Base-by-base conservation (phyloP, 2,113 vertebrate species). In the Cyprinodon tularosa region DNA sequence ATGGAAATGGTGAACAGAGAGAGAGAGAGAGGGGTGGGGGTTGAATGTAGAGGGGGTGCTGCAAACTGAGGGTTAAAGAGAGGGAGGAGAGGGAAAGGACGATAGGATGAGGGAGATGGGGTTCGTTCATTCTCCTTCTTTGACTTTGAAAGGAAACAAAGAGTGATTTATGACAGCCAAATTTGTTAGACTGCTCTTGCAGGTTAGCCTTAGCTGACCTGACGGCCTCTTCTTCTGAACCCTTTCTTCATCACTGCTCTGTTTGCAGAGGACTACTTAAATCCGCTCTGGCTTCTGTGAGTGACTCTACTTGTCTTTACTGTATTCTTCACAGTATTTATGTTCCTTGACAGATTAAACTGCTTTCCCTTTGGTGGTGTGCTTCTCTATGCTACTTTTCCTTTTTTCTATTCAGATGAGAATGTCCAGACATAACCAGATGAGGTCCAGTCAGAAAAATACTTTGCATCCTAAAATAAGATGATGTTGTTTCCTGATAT, bases 61-160 rank as follows among this genome's bases (percentile, higher is more conserved):
- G 44, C 65, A 68, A 75, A 64, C 9, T 57, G 17, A 40, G 76
- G 65, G 53, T 81, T 75, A 82, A 72, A 82, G 83, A 50, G 76
- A 76, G 84, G 85, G 88, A 86, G 83, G 80, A 86, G 82, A 88
- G 72, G 1, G 74, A 78, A 68, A 64, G 83, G 83, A 88, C 82
- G 65, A 68, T 66, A 88, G 82, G 78, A 68, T 84, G 83, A 87
- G 78, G 62, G 86, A 86, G 85, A 89, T 84, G 72, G 86, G 85
- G 72, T 82, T 89, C 13, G 60, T 69, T 90, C 85, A 86, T 78
- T 86, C 77, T 88, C 64, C 67, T 84, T 84, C 77, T 87, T 68
- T 82, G 80, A 74, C 78, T 70, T 9, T 83, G 70, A 88, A 85
- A 81, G 82, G 87, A 91, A 88, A 93, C 93, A 93, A 94, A 91